Evolutionary conservation across 1,140 invertebrate genomes (phyloP).

Genomic region (Drosophila nebulosa): DNA sequence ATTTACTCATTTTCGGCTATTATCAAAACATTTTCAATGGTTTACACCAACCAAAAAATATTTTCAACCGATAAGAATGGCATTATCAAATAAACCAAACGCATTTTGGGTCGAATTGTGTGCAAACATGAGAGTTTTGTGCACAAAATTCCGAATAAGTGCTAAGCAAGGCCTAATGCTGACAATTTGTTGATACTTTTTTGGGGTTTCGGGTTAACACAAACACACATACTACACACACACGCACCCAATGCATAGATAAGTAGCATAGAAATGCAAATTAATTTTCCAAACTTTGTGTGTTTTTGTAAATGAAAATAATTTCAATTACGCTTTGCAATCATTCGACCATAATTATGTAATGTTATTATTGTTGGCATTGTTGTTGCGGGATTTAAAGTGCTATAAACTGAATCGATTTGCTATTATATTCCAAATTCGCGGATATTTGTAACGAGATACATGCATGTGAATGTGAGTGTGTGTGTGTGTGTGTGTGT

Average conservation of each 20-base stretch:
- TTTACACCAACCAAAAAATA: not conserved
- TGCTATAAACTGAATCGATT: not conserved
- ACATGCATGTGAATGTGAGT: not conserved
- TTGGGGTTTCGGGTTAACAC: slow-evolving; percentile 1
- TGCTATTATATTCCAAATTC: not conserved
- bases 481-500: not conserved
- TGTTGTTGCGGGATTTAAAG: not conserved
- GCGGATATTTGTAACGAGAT: not conserved
- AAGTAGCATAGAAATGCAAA: not conserved
- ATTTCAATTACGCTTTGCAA: not conserved
- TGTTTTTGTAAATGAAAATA: slow-evolving; percentile 1
- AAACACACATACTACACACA: not conserved
- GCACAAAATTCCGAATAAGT: not conserved
- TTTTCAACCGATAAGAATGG: not conserved
- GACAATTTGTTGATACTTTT: not conserved
- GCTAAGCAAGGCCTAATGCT: not conserved
- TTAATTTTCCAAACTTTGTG: not conserved
- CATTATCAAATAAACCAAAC: not conserved
- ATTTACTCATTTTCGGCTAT: not conserved
- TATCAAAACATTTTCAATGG: too few relatives aligned
- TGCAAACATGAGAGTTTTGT: not conserved
- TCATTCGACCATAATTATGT: slow-evolving; percentile 1
- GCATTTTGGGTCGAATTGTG: not conserved
- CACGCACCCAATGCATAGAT: not conserved
- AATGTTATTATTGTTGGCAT: not conserved